Base-by-base conservation (phyloP, 2,113 vertebrate genomes). In the Solea solea region DNA sequence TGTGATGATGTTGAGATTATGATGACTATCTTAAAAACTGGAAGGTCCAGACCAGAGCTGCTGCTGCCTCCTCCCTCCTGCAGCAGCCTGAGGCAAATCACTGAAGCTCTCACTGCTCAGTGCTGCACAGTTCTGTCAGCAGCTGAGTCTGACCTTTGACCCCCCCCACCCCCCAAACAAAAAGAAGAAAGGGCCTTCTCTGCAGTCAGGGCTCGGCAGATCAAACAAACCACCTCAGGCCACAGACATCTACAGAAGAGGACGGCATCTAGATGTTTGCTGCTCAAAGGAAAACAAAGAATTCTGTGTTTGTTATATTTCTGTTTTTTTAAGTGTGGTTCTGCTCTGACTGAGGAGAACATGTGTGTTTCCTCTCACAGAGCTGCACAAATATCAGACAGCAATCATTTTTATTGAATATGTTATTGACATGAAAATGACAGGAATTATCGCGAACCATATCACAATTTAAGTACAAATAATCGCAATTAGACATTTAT, bases 141-240 rank as follows among this genome's bases (percentile, higher is more conserved):
- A 77, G 66, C 74, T 49, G 50, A 44, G 42, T 13, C 39, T 71
- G 72, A 82, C 76, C 78, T 79, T 21, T 64, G 78, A 84, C 82
- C 76, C 76, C 21, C 21, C 21, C 21, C 21, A 21, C 21, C 21
- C 21, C 21, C 21, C 21, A 21, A 14, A 44, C 57, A 68, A 41
- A 55, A 9, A 21, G 45, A 28, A 64, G 44, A 57, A 25, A 52
- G 67, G 48, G 28, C 9, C 9, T 45, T 71, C 54, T 76, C 28
- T 64, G 14, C 9, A 44, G 34, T 62, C 61, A 21, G 3, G 50
- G n/a, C 63, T 77, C 34, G 16, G 55, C n/a, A 81, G 74, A 84
- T 79, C 72, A 84, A 73, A 79, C 60, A 45, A 50, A 8, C 56
- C 2, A 64, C 81, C 65, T 64, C 51, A 51, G 74, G 78, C 59